phyloP scores from a whole-genome alignment of 2,113 vertebrate species.

The Varanus komodoensis region DNA sequence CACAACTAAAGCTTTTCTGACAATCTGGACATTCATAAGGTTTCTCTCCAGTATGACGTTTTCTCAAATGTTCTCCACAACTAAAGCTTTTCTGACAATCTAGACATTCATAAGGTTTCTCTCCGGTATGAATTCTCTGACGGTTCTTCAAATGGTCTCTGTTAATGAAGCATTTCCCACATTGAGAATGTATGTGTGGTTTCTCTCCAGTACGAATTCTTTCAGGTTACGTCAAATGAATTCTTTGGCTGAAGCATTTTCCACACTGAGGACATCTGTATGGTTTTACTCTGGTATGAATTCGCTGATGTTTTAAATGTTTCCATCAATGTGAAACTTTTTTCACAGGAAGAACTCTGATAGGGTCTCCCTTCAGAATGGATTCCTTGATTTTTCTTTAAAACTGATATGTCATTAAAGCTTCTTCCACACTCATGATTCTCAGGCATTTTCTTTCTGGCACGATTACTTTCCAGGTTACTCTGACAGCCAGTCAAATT shows the following conservation, averaged over 20 bases:
- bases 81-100: neutral
- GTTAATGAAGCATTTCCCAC: conserved; percentile 6
- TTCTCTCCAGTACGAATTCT: conserved; percentile 15
- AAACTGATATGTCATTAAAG: neutral
- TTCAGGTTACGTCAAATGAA: neutral
- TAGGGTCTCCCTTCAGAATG: neutral
- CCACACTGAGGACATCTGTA: conserved; percentile 1
- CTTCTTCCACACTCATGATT: conserved; percentile 46
- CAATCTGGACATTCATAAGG: neutral
- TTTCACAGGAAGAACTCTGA: neutral
- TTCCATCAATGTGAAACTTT: neutral
- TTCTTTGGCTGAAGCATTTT: neutral
- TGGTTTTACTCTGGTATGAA: neutral
- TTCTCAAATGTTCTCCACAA: neutral
- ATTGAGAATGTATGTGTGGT: conserved; percentile 38
- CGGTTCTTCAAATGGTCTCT: neutral
- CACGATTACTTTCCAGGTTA: conserved; percentile 6
- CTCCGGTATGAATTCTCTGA: neutral
- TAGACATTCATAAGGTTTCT: neutral
- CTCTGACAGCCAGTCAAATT: neutral
- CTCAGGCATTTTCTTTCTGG: neutral
- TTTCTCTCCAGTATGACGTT: neutral
- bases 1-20: neutral
- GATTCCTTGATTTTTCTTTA: neutral
- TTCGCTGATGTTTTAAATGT: conserved; percentile 9